These are phyloP conservation scores for Proctacanthus coquilletti DNA, from an alignment of 1,140 invertebrate species.

Conservation along the genomic window DNA sequence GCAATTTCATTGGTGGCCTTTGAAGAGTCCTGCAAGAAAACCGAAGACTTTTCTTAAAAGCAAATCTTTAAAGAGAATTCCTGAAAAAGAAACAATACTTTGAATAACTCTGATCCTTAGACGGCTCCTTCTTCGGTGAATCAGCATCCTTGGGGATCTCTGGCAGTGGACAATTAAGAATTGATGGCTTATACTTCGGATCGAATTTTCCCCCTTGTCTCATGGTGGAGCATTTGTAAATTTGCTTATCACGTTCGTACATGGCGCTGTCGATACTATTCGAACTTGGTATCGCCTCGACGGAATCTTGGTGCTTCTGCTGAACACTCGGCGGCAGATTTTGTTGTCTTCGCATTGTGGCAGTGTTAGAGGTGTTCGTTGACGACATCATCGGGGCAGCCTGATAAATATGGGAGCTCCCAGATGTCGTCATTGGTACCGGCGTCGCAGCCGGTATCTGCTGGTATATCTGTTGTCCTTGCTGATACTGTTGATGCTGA, in stretches of 20 bases:
- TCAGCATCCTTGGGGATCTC: slow-evolving; percentile 29
- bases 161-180: slow-evolving; percentile 27
- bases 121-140: slow-evolving; percentile 21
- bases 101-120: slow-evolving; percentile 21
- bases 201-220: slow-evolving; percentile 28
- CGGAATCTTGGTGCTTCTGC: slow-evolving; percentile 17
- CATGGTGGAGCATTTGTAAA: slow-evolving; percentile 28
- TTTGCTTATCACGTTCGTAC: slow-evolving; percentile 29
- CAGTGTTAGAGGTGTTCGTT: slow-evolving; percentile 26
- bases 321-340: slow-evolving; percentile 20
- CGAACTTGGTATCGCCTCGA: slow-evolving; percentile 16
- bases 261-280: slow-evolving; percentile 19
- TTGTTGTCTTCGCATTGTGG: slow-evolving; percentile 22
- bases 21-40: slow-evolving; percentile 20
- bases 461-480: slow-evolving; percentile 24
- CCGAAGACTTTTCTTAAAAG: no score
- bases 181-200: slow-evolving; percentile 28
- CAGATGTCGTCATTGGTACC: slow-evolving; percentile 16
- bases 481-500: slow-evolving; percentile 17
- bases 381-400: slow-evolving; percentile 26
- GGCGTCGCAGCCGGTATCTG: slow-evolving; percentile 23
- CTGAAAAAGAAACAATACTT: slow-evolving; percentile 17
- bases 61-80: no score
- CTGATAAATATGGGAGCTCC: slow-evolving; percentile 27
- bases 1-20: slow-evolving; percentile 27